phyloP scores from a whole-genome alignment of 1,140 invertebrate genomes.

The Eubasilissa regina region DNA sequence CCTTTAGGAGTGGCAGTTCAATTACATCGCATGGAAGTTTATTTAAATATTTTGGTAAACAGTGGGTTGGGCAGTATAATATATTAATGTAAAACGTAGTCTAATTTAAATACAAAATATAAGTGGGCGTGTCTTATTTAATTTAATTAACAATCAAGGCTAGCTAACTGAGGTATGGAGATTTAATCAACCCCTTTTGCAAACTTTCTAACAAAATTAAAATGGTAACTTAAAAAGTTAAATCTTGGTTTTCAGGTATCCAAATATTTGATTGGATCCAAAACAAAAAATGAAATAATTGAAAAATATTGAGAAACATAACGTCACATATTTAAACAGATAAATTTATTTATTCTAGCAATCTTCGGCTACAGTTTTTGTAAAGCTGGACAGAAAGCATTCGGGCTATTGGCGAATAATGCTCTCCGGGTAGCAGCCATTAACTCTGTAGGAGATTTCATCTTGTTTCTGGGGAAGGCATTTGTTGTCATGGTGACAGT shows the following conservation, averaged over 20 bases:
- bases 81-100: background rate
- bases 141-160: conserved; percentile 5
- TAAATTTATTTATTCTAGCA: conserved; percentile 70
- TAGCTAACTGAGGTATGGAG: background rate
- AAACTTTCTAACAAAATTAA: too few relatives aligned
- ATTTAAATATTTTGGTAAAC: background rate
- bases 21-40: conserved; percentile 4
- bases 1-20: conserved; percentile 16
- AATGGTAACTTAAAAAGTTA: too few relatives aligned
- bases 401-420: conserved; percentile 76
- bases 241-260: too few relatives aligned
- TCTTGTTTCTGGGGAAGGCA: conserved; percentile 83
- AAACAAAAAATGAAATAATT: too few relatives aligned
- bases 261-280: too few relatives aligned
- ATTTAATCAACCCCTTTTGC: background rate
- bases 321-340: too few relatives aligned
- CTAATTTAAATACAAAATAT: conserved; percentile 1
- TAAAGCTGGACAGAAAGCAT: conserved; percentile 76
- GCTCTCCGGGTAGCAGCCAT: conserved; percentile 81
- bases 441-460: conserved; percentile 86
- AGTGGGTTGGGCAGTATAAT: background rate
- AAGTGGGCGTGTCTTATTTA: conserved; percentile 16
- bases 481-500: conserved; percentile 79
- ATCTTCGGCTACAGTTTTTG: conserved; percentile 83
- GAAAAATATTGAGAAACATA: too few relatives aligned